Conservation (phyloP, 2,113 vertebrate genomes). For the Menidia beryllina region DNA sequence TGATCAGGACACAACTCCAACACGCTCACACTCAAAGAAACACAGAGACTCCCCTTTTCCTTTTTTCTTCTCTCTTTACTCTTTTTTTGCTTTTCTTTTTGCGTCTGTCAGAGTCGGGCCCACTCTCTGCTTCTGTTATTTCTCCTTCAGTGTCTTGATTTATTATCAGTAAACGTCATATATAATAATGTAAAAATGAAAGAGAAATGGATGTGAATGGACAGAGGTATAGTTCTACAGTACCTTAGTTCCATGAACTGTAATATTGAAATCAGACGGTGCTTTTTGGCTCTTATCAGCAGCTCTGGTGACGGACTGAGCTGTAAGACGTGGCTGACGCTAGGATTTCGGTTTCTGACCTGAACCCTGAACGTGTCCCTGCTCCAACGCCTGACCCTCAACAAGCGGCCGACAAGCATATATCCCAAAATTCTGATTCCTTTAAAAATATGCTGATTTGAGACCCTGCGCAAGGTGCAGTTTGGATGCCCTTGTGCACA, state of each 20-base stretch:
- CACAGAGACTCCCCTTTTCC: no score
- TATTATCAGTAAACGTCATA: no score
- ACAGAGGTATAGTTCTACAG: no score
- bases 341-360: not conserved
- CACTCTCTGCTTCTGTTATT: no score
- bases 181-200: no score
- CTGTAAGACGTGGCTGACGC: not conserved
- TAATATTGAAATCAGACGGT: not conserved
- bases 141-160: no score
- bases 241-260: not conserved
- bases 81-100: no score
- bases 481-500: conserved; percentile 62
- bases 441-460: conserved; percentile 53
- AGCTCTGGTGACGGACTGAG: not conserved
- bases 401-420: not conserved
- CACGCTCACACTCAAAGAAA: no score
- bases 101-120: no score
- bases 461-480: conserved; percentile 68
- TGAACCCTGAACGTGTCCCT: not conserved
- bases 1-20: no score
- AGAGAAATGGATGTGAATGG: no score
- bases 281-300: not conserved
- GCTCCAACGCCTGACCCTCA: not conserved
- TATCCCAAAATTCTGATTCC: conserved; percentile 25
- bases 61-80: no score